Evolutionary conservation across 2,888 invertebrate species (phyloP).

Genomic region (Strigamia transsilvanica): DNA sequence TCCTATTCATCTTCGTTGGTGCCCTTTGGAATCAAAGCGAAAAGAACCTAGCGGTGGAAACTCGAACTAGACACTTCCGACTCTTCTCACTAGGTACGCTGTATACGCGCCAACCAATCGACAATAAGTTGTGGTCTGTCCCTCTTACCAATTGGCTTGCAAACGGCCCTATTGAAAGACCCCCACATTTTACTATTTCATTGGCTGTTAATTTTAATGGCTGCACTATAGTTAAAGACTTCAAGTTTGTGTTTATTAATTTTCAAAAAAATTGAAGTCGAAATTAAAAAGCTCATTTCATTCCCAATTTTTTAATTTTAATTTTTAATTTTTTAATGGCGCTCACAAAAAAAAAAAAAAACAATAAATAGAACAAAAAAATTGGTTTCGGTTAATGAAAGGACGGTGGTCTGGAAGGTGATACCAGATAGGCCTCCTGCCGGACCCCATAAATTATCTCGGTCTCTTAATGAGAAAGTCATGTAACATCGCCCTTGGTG

Average conservation of each 20-base stretch:
- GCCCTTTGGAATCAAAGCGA: not conserved
- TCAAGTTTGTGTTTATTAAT: not conserved
- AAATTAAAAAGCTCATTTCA: not conserved
- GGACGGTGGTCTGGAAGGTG: slow-evolving; percentile 27
- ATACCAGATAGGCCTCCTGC: slow-evolving; percentile 35
- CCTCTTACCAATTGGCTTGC: slow-evolving; percentile 25
- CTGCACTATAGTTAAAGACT: too few relatives aligned
- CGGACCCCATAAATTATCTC: slow-evolving; percentile 51
- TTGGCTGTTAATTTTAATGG: not conserved
- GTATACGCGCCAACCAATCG: not conserved
- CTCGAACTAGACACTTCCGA: not conserved
- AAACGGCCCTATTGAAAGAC: slow-evolving; percentile 39
- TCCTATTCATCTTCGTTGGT: not conserved
- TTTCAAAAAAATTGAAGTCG: not conserved
- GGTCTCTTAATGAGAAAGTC: slow-evolving; percentile 53
- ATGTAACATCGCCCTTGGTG: slow-evolving; percentile 52
- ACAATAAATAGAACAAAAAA: not conserved
- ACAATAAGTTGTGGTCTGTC: slow-evolving; percentile 28
- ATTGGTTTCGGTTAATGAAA: not conserved
- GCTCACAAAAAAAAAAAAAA: not conserved
- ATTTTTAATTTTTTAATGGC: not conserved
- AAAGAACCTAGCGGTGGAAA: not conserved
- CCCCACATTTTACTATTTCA: slow-evolving; percentile 4
- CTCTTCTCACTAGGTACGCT: not conserved
- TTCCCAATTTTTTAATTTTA: not conserved